Evolutionary conservation across 2,113 vertebrate genomes (phyloP), one percentile per base, ranked within the genome.

Genomic region (Coptodon rendalli): DNA sequence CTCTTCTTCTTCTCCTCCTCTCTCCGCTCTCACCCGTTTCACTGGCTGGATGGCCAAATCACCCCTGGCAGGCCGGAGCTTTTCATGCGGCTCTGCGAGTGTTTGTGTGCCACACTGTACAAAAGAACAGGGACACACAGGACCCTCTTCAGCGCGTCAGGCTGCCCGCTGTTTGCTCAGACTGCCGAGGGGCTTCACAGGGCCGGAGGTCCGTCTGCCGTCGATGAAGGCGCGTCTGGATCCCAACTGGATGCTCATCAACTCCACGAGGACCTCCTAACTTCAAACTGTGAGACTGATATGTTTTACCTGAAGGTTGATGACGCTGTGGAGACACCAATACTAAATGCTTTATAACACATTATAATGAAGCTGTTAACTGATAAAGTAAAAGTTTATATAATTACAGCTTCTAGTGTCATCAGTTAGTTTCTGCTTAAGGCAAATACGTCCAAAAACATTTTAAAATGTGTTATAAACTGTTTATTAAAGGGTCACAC

Each of bases 81-180:
- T 84, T 91, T 88, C 63, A 81, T 48, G 78, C 48, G 29, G 89
- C 54, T 57, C 17, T 81, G 82, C 85, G 45, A 14, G 57, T 73
- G 79, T 52, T 54, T 61, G 87, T 53, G 61, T 43, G 53, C 52
- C 79, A 78, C 14, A 9, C 81, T 50, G 83, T 54, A 93, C 91
- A 92, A 94, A 90, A 68, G 90, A 89, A 71, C 84, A 13, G 78
- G 57, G 85, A 84, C 87, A 95, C 82, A n/a, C 86, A 87, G 80
- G 89, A 92, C 36, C 86, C 89, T 85, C 84, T 54, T 90, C 86
- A 85, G 68, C 84, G 3, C n/a, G 4, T 61, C 66, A 16, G 84
- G 40, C 40, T 27, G 24, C 24, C 40, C 1, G 50, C 48, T 89
- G 83, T 86, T 86, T 85, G 82, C 86, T 87, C 89, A 43, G 14